These are phyloP conservation scores for Gnatocerus cornutus DNA, from an alignment of 2,888 invertebrate species.

Conservation along the genomic window DNA sequence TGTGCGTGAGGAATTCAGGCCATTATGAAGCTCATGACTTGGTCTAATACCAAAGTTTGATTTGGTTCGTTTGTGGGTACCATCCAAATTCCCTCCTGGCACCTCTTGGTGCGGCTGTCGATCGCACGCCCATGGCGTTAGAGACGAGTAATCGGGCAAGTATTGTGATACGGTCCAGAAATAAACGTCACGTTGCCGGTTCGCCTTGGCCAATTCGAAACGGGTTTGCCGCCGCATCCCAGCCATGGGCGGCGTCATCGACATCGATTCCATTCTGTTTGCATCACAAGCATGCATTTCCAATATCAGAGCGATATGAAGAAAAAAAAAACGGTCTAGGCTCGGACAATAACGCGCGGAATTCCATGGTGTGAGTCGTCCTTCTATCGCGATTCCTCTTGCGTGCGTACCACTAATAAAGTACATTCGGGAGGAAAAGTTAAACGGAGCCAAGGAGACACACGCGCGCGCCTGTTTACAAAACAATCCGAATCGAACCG, in stretches of 20 bases:
- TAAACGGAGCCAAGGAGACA: slow-evolving; percentile 9
- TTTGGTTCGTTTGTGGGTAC: slow-evolving; percentile 3
- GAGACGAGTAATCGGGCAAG: slow-evolving; percentile 15
- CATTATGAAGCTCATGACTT: no score
- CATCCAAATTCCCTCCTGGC: no score
- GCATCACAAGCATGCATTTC: slow-evolving; percentile 8
- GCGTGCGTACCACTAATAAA: slow-evolving; percentile 46
- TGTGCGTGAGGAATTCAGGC: background rate
- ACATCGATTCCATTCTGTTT: slow-evolving; percentile 32
- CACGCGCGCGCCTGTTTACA: slow-evolving; percentile 40
- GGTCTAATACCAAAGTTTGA: no score
- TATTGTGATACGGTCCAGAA: slow-evolving; percentile 45
- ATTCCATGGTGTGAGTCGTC: slow-evolving; percentile 28
- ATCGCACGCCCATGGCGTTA: slow-evolving; percentile 26
- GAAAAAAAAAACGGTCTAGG: background rate
- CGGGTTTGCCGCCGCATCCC: slow-evolving; percentile 42
- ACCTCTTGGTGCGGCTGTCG: no score
- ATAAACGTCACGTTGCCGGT: slow-evolving; percentile 49
- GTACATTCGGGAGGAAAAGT: slow-evolving; percentile 40
- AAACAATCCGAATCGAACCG: slow-evolving; percentile 36
- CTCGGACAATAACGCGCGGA: slow-evolving; percentile 5
- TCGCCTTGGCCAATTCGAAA: slow-evolving; percentile 47
- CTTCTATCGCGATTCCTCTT: slow-evolving; percentile 43
- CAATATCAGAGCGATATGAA: slow-evolving; percentile 1
- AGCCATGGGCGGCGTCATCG: slow-evolving; percentile 43